Evolutionary conservation across 2,888 invertebrate species (phyloP).

Genomic region (Tyria jacobaeae): DNA sequence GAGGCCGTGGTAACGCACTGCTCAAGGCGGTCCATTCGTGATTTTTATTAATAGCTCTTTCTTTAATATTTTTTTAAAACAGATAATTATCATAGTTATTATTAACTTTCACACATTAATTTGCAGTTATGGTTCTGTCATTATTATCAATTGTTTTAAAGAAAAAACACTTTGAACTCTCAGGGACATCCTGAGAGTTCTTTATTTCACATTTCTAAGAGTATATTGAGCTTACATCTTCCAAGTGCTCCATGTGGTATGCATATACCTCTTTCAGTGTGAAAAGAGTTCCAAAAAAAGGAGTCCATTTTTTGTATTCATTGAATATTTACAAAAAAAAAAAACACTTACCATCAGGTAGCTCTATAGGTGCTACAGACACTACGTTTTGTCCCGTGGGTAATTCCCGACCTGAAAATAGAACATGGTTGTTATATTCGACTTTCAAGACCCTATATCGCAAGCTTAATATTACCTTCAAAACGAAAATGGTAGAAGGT

Average conservation of each 20-base stretch:
- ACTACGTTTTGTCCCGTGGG: conserved; percentile 83
- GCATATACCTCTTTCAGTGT: neutral
- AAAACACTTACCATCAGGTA: conserved; percentile 77
- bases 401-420: conserved; percentile 82
- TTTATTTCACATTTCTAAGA: too few species aligned
- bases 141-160: neutral
- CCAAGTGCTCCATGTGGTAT: neutral
- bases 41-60: too few species aligned
- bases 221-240: neutral
- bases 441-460: conserved; percentile 16
- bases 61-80: too few species aligned
- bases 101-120: too few species aligned
- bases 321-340: conserved; percentile 15
- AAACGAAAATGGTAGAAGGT: conserved; percentile 1
- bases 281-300: neutral
- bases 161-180: too few species aligned
- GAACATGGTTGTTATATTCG: conserved; percentile 55
- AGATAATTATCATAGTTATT: too few species aligned
- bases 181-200: too few species aligned
- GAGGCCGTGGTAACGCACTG: too few species aligned
- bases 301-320: neutral
- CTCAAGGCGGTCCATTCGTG: too few species aligned
- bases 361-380: conserved; percentile 83
- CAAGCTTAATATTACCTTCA: neutral
- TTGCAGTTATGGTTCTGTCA: neutral